Percentiles rank a stretch among this genome's conserved stretches.
Conservation (phyloP, 92 coral and sea anemone genomes). For the Epizoanthus ramosus region DNA sequence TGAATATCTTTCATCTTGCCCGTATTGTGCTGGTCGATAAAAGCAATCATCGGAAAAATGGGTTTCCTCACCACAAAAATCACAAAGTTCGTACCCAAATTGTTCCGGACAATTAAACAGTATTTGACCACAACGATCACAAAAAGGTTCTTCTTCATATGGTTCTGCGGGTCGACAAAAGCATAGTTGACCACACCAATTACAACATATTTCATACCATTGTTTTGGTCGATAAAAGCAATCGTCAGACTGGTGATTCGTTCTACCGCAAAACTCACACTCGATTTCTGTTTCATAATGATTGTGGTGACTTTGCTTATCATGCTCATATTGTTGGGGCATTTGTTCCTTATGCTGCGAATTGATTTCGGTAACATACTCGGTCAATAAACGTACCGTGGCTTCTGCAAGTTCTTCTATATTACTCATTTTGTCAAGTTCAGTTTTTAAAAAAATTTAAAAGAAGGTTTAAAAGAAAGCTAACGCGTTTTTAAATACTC, state of each 20-base stretch:
- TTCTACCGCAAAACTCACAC: neutral
- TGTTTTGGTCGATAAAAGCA: constrained; percentile 1
- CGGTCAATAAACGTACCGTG: neutral
- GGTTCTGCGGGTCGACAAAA: neutral
- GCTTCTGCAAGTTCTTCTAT: neutral
- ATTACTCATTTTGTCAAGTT: neutral
- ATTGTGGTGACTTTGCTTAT: neutral
- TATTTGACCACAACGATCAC: neutral
- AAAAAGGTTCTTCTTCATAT: neutral
- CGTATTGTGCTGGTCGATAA: neutral
- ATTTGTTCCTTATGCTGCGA: neutral
- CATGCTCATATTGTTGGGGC: neutral
- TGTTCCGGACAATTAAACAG: neutral
- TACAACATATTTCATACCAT: neutral
- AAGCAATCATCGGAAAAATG: neutral
- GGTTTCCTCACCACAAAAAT: neutral
- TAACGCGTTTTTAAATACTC: neutral
- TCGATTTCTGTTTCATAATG: neutral
- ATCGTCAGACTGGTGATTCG: neutral
- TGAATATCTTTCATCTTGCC: neutral
- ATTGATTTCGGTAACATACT: neutral
- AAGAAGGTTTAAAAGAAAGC: neutral
- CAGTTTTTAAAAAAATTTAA: too few species aligned
- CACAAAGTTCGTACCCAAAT: neutral
- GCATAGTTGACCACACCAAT: neutral